Evolutionary conservation across 2,888 invertebrate species (phyloP).

Genomic region (Neoaliturus tenellus): DNA sequence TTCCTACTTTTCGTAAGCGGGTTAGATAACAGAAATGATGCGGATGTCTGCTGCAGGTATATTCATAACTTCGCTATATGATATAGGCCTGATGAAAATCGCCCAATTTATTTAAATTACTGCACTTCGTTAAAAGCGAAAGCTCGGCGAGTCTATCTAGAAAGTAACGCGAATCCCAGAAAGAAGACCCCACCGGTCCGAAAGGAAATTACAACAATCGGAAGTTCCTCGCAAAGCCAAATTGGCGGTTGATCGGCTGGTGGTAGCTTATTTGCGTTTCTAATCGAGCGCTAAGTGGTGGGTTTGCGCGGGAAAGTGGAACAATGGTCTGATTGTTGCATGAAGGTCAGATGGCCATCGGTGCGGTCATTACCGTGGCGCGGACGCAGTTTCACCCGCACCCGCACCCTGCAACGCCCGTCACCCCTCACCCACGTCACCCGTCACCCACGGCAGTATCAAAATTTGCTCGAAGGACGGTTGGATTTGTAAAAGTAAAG

Average conservation of each 20-base stretch:
- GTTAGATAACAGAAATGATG: too few relatives aligned
- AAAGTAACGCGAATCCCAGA: background rate
- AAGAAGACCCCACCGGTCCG: background rate
- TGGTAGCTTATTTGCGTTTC: constrained; percentile 41
- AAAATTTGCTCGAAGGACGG: too few relatives aligned
- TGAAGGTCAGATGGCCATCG: constrained; percentile 36
- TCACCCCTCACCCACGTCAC: background rate
- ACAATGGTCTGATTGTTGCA: constrained; percentile 37
- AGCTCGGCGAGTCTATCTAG: background rate
- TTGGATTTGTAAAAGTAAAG: too few relatives aligned
- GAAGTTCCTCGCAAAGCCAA: background rate
- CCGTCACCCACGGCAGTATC: background rate
- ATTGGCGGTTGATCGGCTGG: background rate
- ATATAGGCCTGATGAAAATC: too few relatives aligned
- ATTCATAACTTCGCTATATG: too few relatives aligned
- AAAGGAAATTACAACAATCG: constrained; percentile 25
- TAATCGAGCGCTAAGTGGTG: constrained; percentile 5
- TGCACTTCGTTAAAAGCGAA: background rate
- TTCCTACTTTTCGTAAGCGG: too few relatives aligned
- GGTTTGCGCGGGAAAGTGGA: constrained; percentile 32
- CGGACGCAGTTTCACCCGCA: constrained; percentile 15
- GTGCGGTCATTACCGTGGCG: background rate
- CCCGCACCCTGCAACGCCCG: background rate
- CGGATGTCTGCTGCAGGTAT: too few relatives aligned
- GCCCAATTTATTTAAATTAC: too few relatives aligned